A percentile compares a stretch with the other conserved stretches of the same genome.
Evolutionary conservation across 2,113 vertebrate species (phyloP).

Genomic region (Pterocles burchelli): DNA sequence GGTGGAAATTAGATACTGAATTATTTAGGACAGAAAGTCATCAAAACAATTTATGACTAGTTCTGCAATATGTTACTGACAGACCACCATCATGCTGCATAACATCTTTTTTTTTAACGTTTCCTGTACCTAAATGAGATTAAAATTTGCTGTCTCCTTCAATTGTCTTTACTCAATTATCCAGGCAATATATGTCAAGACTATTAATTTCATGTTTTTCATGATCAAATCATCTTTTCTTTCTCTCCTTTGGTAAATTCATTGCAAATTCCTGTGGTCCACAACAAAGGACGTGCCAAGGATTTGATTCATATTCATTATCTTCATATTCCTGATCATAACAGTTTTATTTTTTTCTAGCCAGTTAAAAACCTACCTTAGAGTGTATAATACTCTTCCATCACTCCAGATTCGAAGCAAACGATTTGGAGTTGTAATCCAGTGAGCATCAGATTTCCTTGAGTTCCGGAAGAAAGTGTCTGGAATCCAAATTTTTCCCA

Average conservation of each 20-base stretch:
- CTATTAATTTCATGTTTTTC: neutral
- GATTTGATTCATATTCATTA: neutral
- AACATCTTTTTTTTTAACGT: neutral
- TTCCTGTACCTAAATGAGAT: neutral
- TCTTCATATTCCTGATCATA: neutral
- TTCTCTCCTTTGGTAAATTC: neutral
- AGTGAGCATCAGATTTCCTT: conserved; percentile 96
- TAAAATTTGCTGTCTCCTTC: neutral
- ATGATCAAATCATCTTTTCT: neutral
- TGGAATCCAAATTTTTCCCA: conserved; percentile 99
- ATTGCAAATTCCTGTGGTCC: neutral
- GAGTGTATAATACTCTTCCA: conserved; percentile 92
- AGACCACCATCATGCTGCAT: neutral
- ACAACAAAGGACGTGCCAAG: neutral
- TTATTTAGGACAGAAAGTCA: neutral
- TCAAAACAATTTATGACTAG: neutral
- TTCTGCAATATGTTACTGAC: neutral
- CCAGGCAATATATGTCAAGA: neutral
- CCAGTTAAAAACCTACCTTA: conserved; percentile 79
- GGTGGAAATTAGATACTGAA: neutral
- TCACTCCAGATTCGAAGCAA: conserved; percentile 94
- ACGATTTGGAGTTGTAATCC: conserved; percentile 98
- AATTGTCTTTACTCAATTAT: neutral
- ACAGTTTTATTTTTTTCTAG: neutral
- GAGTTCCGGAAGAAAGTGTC: conserved; percentile 99